phyloP scores from a whole-genome alignment of 2,113 vertebrate genomes.

The Oreotragus oreotragus region DNA sequence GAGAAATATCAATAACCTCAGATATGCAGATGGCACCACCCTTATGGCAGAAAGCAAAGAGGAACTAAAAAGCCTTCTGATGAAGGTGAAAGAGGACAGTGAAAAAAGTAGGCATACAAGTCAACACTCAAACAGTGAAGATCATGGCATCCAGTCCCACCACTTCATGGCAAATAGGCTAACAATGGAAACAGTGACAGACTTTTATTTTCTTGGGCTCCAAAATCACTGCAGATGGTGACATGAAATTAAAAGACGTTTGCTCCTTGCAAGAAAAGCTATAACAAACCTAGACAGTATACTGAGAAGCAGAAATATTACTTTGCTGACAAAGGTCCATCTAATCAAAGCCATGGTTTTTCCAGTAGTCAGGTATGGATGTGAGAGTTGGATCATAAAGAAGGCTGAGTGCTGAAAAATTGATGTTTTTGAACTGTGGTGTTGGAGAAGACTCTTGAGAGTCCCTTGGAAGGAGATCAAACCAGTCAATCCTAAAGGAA shows the following conservation, averaged over 20 bases:
- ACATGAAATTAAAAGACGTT: not conserved
- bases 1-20: not conserved
- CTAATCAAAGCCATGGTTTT: not conserved
- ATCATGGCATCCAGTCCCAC: not conserved
- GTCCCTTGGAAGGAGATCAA: not conserved
- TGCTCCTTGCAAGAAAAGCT: not conserved
- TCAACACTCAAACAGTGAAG: not conserved
- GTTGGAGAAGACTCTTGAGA: not conserved
- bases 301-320: not conserved
- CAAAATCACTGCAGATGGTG: not conserved
- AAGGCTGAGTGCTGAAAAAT: not conserved
- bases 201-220: not conserved
- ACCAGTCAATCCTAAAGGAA: not conserved
- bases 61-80: not conserved
- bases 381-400: not conserved
- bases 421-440: not conserved
- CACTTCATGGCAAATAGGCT: not conserved
- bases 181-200: not conserved
- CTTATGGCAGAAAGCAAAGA: not conserved
- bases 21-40: not conserved
- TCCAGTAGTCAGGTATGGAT: not conserved
- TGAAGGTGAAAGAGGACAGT: not conserved
- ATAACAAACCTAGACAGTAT: not conserved
- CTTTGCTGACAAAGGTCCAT: not conserved
- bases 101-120: not conserved